These are phyloP conservation scores for Nomada goodeniana DNA, from an alignment of 2,888 invertebrate genomes.

Conservation along the genomic window DNA sequence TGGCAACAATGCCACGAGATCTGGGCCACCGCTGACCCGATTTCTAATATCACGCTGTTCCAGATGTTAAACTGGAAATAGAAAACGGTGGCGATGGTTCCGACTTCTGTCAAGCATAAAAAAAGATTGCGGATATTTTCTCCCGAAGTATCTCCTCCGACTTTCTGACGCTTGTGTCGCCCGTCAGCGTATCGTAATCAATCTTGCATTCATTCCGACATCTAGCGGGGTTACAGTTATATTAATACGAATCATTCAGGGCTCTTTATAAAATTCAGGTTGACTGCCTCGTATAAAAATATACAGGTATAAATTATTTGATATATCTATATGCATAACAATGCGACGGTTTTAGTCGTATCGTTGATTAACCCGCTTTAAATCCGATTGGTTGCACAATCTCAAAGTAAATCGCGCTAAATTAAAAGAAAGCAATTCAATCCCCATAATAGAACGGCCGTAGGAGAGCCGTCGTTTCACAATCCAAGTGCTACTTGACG, in stretches of 20 bases:
- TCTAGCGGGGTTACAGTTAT: not conserved
- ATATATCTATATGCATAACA: not conserved
- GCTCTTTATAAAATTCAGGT: no score
- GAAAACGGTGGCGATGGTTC: not conserved
- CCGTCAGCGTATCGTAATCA: not conserved
- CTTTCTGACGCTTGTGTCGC: not conserved
- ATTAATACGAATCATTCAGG: no score
- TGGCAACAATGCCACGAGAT: constrained; percentile 50
- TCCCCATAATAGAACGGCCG: not conserved
- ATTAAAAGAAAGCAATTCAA: not conserved
- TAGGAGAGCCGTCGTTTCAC: not conserved
- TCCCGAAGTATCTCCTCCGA: not conserved
- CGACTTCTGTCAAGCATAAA: constrained; percentile 14
- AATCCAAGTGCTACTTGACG: constrained; percentile 42
- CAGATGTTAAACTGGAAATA: constrained; percentile 47
- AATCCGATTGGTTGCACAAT: not conserved
- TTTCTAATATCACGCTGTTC: constrained; percentile 51
- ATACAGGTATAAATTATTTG: no score
- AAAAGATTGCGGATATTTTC: constrained; percentile 6
- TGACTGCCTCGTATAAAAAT: no score
- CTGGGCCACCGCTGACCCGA: constrained; percentile 54
- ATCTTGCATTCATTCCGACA: not conserved
- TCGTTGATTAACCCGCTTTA: not conserved
- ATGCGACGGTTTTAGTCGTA: not conserved
- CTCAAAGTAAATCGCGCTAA: not conserved